Evolutionary conservation across 2,797 vertebrate species (phyloP), one percentile per base, ranked within the genome.

Genomic region (Acipenser oxyrinchus): DNA sequence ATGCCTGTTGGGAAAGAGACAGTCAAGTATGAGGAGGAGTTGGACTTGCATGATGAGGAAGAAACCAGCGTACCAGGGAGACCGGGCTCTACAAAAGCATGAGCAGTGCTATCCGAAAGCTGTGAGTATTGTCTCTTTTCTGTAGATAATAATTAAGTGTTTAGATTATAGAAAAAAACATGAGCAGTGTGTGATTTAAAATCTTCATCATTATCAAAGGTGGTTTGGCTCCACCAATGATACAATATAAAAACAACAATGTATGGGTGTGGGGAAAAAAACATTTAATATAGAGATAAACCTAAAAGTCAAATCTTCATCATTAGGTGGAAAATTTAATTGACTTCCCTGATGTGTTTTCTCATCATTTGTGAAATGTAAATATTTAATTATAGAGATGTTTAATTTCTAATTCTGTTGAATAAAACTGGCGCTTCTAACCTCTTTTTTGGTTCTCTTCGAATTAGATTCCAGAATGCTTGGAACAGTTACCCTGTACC

Each of bases 1-100:
- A 97, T 99, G 95, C 97, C 97, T 0, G 97, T 99, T 71, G 96
- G 97, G 18, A 99, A 99, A 79, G 97, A 99, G 83, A 99, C 97
- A 0, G 96, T 99, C 64, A 99, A 98, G 76, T 98, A 99, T 13
- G 95, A 99, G 76, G 95, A 99, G 77, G 97, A 98, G 78, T 87
- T 99, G 57, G 97, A 99, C 83, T 87, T 99, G 58, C 96, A 99
- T 0, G 96, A 99, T n/a, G 97, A 99, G 74, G 97, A 98, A 70
- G 96, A 99, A 85, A 99, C 97, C 69, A 95, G 76, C 7, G 95
- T 99, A 66, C 96, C 97, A 1, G 97, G 97, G 70, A 90, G 97
- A 66, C 97, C 97, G 0, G 97, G 97, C 48, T 99, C 97, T 66
- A 99, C 97, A 10, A 99, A 99, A 76, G 97, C 74, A 93, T n/a